These are phyloP conservation scores for Lamellibrachia luymesi DNA, from an alignment of 1,140 invertebrate genomes.

Conservation along the genomic window DNA sequence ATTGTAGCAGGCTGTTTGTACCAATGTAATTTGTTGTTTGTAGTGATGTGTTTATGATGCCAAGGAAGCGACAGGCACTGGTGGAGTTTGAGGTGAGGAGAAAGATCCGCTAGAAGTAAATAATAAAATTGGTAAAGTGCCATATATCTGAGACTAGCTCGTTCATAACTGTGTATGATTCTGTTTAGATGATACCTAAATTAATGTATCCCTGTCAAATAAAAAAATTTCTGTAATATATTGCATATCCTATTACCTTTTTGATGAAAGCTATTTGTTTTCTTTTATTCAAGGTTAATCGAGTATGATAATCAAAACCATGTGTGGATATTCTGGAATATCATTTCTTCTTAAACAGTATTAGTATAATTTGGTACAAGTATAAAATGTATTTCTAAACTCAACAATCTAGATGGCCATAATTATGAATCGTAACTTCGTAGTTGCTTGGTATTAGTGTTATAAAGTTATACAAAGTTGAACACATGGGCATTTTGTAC, in stretches of 20 bases:
- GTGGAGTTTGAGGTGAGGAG: conserved; percentile 55
- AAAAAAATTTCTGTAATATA: not conserved
- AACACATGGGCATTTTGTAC: too few relatives aligned
- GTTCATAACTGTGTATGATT: not conserved
- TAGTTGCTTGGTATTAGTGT: not conserved
- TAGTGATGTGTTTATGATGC: conserved; percentile 48
- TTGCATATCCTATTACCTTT: not conserved
- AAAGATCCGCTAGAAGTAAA: not conserved
- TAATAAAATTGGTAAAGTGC: not conserved
- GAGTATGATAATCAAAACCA: too few relatives aligned
- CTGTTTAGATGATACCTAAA: not conserved
- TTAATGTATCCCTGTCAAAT: not conserved
- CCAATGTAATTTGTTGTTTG: conserved; percentile 34
- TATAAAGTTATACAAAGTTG: too few relatives aligned
- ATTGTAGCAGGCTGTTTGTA: conserved; percentile 27
- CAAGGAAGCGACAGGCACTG: conserved; percentile 56
- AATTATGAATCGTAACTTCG: not conserved
- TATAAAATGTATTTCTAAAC: not conserved
- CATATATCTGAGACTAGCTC: not conserved
- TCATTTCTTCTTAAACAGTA: not conserved
- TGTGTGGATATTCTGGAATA: too few relatives aligned
- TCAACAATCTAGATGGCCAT: not conserved
- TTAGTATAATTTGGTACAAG: not conserved
- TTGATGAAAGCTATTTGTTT: not conserved
- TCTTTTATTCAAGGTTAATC: not conserved